Conservation (phyloP, 2,888 invertebrate species). For the Drosophila rubida region DNA sequence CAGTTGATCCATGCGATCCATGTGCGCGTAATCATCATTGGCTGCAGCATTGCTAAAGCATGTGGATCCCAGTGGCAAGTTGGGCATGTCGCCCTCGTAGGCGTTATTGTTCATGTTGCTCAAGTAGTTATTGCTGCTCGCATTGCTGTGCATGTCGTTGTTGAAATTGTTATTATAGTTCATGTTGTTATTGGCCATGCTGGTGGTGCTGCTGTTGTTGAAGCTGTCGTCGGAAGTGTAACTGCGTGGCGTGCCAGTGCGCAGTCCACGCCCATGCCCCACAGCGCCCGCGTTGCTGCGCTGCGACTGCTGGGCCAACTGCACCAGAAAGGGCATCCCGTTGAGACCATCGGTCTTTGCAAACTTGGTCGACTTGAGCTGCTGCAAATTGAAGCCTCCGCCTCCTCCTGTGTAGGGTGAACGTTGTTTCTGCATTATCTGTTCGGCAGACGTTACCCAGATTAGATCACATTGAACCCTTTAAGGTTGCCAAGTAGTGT, state of each 20-base stretch:
- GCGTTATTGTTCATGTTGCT: constrained; percentile 45
- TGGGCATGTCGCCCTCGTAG: constrained; percentile 71
- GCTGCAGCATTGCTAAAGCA: neutral
- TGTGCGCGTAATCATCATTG: neutral
- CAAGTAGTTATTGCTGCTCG: constrained; percentile 3
- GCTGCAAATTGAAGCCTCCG: constrained; percentile 33
- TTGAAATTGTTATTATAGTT: neutral
- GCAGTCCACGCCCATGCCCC: constrained; percentile 21
- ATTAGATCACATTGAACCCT: neutral
- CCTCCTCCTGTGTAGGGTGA: constrained; percentile 55
- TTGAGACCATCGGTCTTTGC: constrained; percentile 25
- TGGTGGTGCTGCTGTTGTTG: neutral
- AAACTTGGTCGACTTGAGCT: constrained; percentile 26
- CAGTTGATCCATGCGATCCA: constrained; percentile 3
- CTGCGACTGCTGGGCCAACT: constrained; percentile 33
- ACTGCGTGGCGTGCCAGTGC: constrained; percentile 30
- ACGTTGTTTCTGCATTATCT: constrained; percentile 64
- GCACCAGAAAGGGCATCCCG: constrained; percentile 46
- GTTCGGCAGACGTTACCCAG: neutral
- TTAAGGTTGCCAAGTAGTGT: neutral
- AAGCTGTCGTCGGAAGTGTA: constrained; percentile 2
- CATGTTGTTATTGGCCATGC: no score
- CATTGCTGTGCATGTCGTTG: neutral
- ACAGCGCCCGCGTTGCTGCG: constrained; percentile 4
- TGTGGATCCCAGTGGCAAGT: neutral